These are phyloP conservation scores for Pedionomus torquatus DNA, from an alignment of 2,113 vertebrate genomes.

Conservation along the genomic window DNA sequence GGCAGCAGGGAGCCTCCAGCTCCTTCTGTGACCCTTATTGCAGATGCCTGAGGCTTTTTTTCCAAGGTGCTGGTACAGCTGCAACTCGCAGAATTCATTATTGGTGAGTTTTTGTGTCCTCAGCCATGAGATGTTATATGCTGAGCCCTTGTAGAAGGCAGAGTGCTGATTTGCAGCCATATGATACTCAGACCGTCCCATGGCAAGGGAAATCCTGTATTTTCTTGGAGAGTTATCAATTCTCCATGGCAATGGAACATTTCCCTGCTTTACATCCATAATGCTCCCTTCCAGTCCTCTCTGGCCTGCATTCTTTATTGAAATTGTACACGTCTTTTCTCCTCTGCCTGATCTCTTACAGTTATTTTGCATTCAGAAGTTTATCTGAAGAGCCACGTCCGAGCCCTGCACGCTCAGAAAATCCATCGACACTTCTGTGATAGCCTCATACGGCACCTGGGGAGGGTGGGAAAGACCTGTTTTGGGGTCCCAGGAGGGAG, in stretches of 20 bases:
- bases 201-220: not conserved
- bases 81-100: not conserved
- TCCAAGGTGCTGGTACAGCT: not conserved
- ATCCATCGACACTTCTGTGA: not conserved
- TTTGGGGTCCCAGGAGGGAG: not conserved
- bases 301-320: not conserved
- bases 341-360: not conserved
- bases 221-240: not conserved
- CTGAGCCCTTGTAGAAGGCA: not conserved
- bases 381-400: not conserved
- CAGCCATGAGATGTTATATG: not conserved
- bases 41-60: not conserved
- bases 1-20: not conserved
- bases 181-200: not conserved
- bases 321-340: accelerated
- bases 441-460: not conserved
- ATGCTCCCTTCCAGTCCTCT: not conserved
- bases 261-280: not conserved
- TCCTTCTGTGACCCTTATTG: not conserved
- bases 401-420: not conserved
- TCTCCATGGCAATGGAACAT: not conserved
- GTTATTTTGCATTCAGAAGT: not conserved
- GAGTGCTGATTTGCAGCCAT: not conserved
- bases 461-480: not conserved
- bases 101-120: not conserved